Percentiles rank a stretch among this genome's conserved stretches.
phyloP scores from a whole-genome alignment of 2,797 vertebrate species.

The Uromys caudimaculatus region DNA sequence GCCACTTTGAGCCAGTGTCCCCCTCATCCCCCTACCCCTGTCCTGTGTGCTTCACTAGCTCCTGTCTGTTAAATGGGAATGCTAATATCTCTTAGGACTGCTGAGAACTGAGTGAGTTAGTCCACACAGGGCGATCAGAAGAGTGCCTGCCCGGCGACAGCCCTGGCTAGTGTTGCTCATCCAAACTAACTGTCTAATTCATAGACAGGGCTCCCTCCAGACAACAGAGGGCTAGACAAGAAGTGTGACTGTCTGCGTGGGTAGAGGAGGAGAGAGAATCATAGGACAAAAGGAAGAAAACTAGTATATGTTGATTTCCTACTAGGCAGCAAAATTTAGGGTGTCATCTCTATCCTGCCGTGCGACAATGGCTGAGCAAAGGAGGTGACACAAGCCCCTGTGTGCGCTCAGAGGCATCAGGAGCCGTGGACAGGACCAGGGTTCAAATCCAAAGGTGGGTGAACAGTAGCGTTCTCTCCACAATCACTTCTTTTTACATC shows the following conservation, averaged over 20 bases:
- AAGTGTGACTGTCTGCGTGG: conserved; percentile 7
- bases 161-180: conserved; percentile 18
- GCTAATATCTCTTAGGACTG: background rate
- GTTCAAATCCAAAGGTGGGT: background rate
- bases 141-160: background rate
- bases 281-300: background rate
- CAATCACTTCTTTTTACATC: background rate
- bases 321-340: background rate
- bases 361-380: background rate
- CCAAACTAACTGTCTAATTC: conserved; percentile 36
- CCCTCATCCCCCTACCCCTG: background rate
- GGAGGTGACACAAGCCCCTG: background rate
- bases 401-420: background rate
- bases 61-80: background rate
- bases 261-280: conserved; percentile 3
- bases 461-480: background rate
- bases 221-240: conserved; percentile 26
- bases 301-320: background rate
- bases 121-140: background rate
- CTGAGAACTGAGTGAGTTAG: background rate
- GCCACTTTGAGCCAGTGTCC: background rate
- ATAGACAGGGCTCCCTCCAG: background rate
- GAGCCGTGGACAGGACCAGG: background rate
- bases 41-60: background rate
- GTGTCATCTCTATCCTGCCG: background rate